Evolutionary conservation across 1,140 invertebrate genomes (phyloP), one percentile per base, ranked within the genome.

Genomic region (Bombus breviceps): DNA sequence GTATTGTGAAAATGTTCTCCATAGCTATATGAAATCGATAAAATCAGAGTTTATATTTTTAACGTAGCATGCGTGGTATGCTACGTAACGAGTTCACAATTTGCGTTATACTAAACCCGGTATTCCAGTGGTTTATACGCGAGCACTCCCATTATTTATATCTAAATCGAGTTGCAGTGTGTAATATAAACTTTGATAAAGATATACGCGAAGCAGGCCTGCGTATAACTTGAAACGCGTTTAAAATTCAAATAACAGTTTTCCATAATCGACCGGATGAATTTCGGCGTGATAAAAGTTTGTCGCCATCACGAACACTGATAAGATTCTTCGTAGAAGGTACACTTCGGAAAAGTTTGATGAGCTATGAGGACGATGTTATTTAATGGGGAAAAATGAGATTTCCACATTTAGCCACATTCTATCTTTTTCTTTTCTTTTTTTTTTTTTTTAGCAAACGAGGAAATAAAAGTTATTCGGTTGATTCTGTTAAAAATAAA

Each of bases 231-330:
- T 62, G 22, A 13, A 28, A 22, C 4, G 22, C 34, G 37, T 79
- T 84, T 84, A 71, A 78, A 79, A 84, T 84, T 84, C 75, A 84
- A 84, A 84, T 72, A 71, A 79, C 74, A 69, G n/a, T 79, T 72
- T 59, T 71, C 66, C 75, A 79, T 84, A 78, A 84, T 78, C 66
- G 82, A 59, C 13, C 43, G 18, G 34, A 13, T 53, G 75, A 84
- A 84, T 84, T 79, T 84, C 32, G 66, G 9, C 72, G 39, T n/a
- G 34, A 71, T 62, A 22, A 79, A 84, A 84, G 66, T 79, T 79
- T 25, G 64, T 34, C 64, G 37, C 22, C 18, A 13, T 28, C 15
- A 15, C 4, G 57, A 12, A 25, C 10, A 15, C n/a, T 47, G 57
- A 66, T 64, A 47, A 83, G 66, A 83, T 77, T 32, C 47, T 64